Evolutionary conservation across 2,888 invertebrate genomes (phyloP), one percentile per base, ranked within the genome.

Genomic region (Tipula lateralis): DNA sequence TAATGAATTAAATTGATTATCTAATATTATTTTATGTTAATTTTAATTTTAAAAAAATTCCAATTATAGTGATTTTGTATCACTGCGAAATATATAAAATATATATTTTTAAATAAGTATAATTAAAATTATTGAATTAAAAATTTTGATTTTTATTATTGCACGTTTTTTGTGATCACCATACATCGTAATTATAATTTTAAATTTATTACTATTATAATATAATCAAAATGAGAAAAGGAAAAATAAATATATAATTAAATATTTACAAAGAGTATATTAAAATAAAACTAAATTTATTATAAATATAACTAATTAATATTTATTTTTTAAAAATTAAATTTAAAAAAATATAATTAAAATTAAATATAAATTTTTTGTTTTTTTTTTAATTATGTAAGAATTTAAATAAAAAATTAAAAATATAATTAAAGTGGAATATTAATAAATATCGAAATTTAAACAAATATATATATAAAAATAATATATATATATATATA

Each of bases 101-200:
- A 39, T 39, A 50, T 50, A 50, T 50, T 66, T 66, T 66, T 66
- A 66, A 66, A 66, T 66, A 24, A 66, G 19, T 66, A 66, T 66
- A 24, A 66, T 66, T 66, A 66, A 19, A 24, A 66, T 66, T 66
- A 9, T 9, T 66, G 24, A 66, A 24, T 66, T 19, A 66, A 24
- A 66, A 24, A 66, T 66, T 1, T 66, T 24, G 24, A 24, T 9
- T 24, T 66, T 66, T 66, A 16, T 50, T 66, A 66, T 66, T 24
- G 66, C 66, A 66, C 66, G 66, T n/a, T 66, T 66, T 66, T 66
- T 66, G 66, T 66, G 66, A 66, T 66, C 66, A 66, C n/a, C 24
- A 24, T 66, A 66, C 66, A 44, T 44, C 44, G 13, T 50, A 66
- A 66, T 66, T 66, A 66, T 66, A 66, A 66, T 66, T 66, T 24